These are phyloP conservation scores for Labeo catla DNA, from an alignment of 2,113 vertebrate genomes.

Conservation along the genomic window DNA sequence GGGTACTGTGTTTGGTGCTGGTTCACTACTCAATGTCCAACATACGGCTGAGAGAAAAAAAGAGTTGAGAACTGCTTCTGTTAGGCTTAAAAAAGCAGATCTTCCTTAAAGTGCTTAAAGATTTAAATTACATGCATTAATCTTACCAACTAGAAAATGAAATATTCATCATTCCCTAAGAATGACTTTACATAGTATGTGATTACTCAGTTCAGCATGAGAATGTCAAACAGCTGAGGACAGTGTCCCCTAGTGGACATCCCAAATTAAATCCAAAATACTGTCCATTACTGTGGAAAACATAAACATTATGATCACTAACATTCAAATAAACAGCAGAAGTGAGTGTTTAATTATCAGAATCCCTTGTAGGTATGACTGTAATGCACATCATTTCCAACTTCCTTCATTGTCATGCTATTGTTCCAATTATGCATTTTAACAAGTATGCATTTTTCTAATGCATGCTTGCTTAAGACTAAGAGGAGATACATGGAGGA, in stretches of 20 bases:
- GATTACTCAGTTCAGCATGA: neutral
- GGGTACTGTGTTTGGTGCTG: neutral
- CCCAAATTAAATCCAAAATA: neutral
- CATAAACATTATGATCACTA: neutral
- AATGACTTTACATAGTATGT: neutral
- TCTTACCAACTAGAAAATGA: neutral
- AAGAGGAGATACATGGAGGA: too few species aligned
- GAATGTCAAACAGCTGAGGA: neutral
- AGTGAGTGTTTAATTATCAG: too few species aligned
- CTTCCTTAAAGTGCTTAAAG: neutral
- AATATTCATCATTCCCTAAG: neutral
- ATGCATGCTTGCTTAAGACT: too few species aligned
- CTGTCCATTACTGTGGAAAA: neutral
- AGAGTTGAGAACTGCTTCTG: neutral
- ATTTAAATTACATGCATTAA: neutral
- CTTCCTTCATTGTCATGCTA: too few species aligned
- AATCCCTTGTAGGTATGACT: too few species aligned
- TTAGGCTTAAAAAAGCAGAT: neutral
- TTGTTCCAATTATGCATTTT: too few species aligned
- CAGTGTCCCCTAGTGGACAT: slow-evolving; percentile 22
- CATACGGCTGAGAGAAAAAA: neutral
- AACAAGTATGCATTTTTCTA: too few species aligned
- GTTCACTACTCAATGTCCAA: neutral
- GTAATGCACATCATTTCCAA: too few species aligned
- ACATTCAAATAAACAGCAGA: too few species aligned